These are phyloP conservation scores for Grammomys surdaster DNA, from an alignment of 2,113 vertebrate species.

Conservation along the genomic window DNA sequence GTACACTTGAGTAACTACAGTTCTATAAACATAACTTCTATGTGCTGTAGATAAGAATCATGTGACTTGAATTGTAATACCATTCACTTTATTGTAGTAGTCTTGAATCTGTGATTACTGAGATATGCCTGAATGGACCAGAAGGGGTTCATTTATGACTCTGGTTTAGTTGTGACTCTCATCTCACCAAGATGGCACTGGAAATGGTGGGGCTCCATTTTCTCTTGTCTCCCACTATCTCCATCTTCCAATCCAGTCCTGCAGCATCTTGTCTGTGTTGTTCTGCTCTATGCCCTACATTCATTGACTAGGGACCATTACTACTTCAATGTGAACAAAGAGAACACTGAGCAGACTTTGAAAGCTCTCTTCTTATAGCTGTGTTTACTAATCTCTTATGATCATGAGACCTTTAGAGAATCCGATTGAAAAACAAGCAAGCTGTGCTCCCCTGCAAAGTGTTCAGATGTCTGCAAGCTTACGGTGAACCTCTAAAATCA, in stretches of 20 bases:
- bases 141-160: neutral
- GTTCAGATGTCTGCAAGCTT: neutral
- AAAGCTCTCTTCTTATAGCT: neutral
- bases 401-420: neutral
- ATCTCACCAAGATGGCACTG: neutral
- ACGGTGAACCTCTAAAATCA: neutral
- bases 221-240: neutral
- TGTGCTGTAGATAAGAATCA: neutral
- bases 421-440: neutral
- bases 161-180: neutral
- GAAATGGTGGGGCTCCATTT: neutral
- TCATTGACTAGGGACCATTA: neutral
- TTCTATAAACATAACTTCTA: neutral
- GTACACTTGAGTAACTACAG: neutral
- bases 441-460: neutral
- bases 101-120: neutral
- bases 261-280: neutral
- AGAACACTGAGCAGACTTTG: slow-evolving; percentile 18
- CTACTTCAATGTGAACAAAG: slow-evolving; percentile 31
- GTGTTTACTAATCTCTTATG: neutral
- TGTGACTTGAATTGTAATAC: neutral
- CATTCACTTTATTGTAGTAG: neutral
- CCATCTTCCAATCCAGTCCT: neutral
- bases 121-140: neutral
- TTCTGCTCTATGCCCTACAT: neutral